phyloP scores from a whole-genome alignment of 2,113 vertebrate species.

The Ornithorhynchus anatinus region DNA sequence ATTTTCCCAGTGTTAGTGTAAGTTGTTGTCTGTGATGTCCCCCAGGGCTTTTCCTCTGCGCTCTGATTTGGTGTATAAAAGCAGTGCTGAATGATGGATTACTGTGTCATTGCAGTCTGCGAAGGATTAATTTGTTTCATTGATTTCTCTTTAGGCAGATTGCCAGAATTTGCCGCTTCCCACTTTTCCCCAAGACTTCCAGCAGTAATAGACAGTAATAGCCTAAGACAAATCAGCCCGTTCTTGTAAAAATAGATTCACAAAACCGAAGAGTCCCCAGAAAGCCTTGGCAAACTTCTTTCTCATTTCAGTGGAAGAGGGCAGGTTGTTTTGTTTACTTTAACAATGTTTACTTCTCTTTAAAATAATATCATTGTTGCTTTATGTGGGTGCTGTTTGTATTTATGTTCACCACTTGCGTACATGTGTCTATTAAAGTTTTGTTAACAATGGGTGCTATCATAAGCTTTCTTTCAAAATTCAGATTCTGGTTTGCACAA shows the following conservation, averaged over 20 bases:
- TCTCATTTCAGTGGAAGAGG: slow-evolving; percentile 21
- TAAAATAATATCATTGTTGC: background rate
- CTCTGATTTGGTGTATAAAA: slow-evolving; percentile 98
- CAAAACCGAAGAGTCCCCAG: slow-evolving; percentile 71
- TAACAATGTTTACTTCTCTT: slow-evolving; percentile 13
- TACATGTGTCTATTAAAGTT: too few relatives aligned
- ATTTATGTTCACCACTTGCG: too few relatives aligned
- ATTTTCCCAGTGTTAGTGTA: slow-evolving; percentile 86
- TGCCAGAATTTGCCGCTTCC: slow-evolving; percentile 98
- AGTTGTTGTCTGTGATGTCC: slow-evolving; percentile 87
- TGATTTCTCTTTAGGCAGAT: slow-evolving; percentile 99
- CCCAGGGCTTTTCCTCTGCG: slow-evolving; percentile 83
- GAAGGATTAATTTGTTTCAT: slow-evolving; percentile 99
- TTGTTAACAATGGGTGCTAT: too few relatives aligned
- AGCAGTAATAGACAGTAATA: slow-evolving; percentile 98
- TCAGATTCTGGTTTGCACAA: background rate
- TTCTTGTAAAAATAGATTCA: slow-evolving; percentile 93
- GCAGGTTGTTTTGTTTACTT: slow-evolving; percentile 31
- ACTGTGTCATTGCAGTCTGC: slow-evolving; percentile 98
- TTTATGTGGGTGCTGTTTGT: too few relatives aligned
- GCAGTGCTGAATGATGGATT: slow-evolving; percentile 99
- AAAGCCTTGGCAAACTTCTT: slow-evolving; percentile 53
- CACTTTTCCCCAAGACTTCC: slow-evolving; percentile 94
- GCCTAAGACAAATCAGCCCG: slow-evolving; percentile 97
- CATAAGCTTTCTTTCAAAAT: background rate